Conservation (phyloP, 2,113 vertebrate species). For the Hemiscyllium ocellatum region DNA sequence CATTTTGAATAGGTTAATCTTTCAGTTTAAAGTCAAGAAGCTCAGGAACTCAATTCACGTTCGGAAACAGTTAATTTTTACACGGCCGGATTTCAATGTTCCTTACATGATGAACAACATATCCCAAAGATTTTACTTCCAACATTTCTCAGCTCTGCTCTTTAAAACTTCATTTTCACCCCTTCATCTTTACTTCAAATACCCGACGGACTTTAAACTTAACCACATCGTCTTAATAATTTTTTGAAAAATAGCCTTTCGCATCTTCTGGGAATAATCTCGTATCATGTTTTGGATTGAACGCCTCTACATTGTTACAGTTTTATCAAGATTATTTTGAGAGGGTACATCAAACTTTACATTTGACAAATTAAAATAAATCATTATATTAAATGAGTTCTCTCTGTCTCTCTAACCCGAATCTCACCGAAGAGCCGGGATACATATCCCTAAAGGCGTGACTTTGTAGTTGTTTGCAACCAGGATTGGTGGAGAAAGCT, state of each 20-base stretch:
- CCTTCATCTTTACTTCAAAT: not conserved
- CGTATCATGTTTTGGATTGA: not conserved
- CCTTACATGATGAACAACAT: not conserved
- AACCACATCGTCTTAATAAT: not conserved
- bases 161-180: not conserved
- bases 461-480: not conserved
- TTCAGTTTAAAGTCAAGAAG: not conserved
- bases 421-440: not conserved
- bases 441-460: not conserved
- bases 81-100: not conserved
- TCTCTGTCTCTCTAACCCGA: too few species aligned
- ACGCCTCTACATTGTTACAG: not conserved
- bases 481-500: not conserved
- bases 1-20: not conserved
- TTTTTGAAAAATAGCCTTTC: not conserved
- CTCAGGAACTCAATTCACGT: not conserved
- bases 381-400: not conserved
- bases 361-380: not conserved
- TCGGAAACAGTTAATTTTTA: not conserved
- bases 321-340: not conserved
- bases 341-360: not conserved
- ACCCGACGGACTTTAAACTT: not conserved
- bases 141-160: not conserved
- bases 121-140: not conserved
- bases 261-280: not conserved